A percentile compares a stretch with the other conserved stretches of the same genome.
These are phyloP conservation scores for Myotis pilosus DNA, from an alignment of 2,797 vertebrate genomes.

Conservation along the genomic window DNA sequence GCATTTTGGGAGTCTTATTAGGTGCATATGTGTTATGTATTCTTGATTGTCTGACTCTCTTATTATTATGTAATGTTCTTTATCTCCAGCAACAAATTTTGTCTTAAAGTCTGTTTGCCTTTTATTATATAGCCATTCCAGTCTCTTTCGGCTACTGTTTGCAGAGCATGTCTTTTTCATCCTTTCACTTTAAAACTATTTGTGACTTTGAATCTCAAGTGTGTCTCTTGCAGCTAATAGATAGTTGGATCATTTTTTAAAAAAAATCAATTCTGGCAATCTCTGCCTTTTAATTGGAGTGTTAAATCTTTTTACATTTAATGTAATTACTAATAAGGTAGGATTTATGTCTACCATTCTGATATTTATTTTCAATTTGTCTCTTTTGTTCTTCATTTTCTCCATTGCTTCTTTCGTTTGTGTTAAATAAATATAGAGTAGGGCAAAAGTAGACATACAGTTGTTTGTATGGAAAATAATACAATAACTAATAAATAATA, in stretches of 20 bases:
- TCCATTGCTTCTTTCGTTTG: background rate
- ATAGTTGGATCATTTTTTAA: background rate
- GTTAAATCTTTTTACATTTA: constrained; percentile 38
- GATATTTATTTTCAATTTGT: background rate
- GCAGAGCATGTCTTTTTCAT: background rate
- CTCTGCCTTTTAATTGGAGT: background rate
- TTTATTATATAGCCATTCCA: background rate
- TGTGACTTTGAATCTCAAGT: background rate
- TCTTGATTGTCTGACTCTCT: background rate
- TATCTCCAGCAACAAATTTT: background rate
- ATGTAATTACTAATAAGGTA: background rate
- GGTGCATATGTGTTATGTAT: background rate
- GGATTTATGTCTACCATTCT: background rate
- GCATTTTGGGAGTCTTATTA: background rate
- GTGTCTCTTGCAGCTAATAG: background rate
- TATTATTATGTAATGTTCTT: background rate
- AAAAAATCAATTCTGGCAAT: background rate
- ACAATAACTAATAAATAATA: background rate
- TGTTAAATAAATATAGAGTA: background rate
- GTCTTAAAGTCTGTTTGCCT: background rate
- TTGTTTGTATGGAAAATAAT: background rate
- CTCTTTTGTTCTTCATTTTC: background rate
- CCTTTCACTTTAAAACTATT: background rate
- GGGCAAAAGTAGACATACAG: background rate
- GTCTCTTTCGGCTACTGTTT: background rate